Evolutionary conservation across 2,797 vertebrate species (phyloP), one percentile per base, ranked within the genome.

Genomic region (Novumbra hubbsi): DNA sequence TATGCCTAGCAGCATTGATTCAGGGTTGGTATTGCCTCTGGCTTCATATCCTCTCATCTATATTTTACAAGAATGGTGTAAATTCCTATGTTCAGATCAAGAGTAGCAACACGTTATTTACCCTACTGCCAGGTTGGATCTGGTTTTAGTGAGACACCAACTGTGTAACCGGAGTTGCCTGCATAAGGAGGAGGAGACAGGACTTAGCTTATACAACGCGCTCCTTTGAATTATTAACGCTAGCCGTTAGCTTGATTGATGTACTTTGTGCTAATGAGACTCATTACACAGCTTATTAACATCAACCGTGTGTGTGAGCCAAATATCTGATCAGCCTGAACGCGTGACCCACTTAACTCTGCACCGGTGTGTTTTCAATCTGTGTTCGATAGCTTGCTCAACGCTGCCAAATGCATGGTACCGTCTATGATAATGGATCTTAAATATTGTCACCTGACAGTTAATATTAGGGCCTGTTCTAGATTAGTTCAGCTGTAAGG

Each of bases 261-360:
- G 92, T 91, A 88, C 84, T 81, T 85, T 85, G 89, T 91, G 83
- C 78, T 93, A 94, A 94, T 91, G 92, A 92, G 89, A 71, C 92
- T 94, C 91, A 91, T 94, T 94, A 94, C 90, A 81, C 86, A 81
- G 60, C 74, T 80, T 92, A 84, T 92, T 93, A 92, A 83, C 86
- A 91, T 81, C 84, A 78, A 69, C 76, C 52, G 74, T 76, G 78
- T 83, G 84, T 87, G 87, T 80, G 78, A 86, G 81, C 12, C 41
- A 68, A 87, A 80, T 81, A 87, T 85, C 85, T 73, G 90, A 92
- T 91, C 85, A 3, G 73, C 74, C 21, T 48, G 85, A 84, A 93
- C 85, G 70, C 72, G 79, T 91, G 84, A 84, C 81, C 60, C 71
- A 68, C 78, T 84, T 84, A 81, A 73, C 76, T 24, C 21, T 38